A percentile compares a stretch with the other conserved stretches of the same genome.
phyloP scores from a whole-genome alignment of 2,113 vertebrate genomes.

The Glareola pratincola region DNA sequence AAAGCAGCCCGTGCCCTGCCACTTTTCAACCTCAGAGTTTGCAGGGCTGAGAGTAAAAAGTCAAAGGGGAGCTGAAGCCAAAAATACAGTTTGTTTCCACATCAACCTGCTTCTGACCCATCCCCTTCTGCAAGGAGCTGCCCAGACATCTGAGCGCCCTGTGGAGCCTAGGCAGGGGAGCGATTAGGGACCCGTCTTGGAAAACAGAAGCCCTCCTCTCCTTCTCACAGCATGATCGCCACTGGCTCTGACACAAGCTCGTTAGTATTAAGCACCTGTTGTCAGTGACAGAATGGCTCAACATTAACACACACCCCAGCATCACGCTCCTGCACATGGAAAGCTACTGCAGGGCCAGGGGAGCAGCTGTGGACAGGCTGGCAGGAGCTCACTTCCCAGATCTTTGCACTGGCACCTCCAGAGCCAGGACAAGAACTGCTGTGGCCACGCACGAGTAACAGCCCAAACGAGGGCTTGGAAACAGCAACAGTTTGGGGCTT shows the following conservation, averaged over 20 bases:
- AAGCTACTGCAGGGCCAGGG: neutral
- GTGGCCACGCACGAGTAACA: accelerated
- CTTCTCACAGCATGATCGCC: neutral
- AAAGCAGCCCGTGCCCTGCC: neutral
- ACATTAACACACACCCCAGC: neutral
- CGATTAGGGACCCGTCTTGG: accelerated
- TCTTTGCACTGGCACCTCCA: neutral
- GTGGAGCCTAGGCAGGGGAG: neutral
- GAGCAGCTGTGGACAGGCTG: neutral
- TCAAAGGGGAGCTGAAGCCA: neutral
- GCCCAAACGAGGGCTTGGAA: neutral
- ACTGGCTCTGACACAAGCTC: neutral
- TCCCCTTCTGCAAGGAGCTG: neutral
- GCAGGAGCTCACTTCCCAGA: neutral
- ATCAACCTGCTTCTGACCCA: neutral
- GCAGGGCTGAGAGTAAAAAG: neutral
- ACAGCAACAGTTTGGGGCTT: neutral
- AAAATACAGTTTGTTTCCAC: neutral
- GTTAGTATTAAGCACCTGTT: accelerated
- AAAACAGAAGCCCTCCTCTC: neutral
- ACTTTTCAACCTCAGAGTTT: neutral
- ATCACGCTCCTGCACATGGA: accelerated
- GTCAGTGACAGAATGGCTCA: neutral
- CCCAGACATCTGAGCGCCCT: accelerated
- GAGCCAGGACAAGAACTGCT: neutral